Evolutionary conservation across 2,888 invertebrate species (phyloP).

Genomic region (Bembecia ichneumoniformis): DNA sequence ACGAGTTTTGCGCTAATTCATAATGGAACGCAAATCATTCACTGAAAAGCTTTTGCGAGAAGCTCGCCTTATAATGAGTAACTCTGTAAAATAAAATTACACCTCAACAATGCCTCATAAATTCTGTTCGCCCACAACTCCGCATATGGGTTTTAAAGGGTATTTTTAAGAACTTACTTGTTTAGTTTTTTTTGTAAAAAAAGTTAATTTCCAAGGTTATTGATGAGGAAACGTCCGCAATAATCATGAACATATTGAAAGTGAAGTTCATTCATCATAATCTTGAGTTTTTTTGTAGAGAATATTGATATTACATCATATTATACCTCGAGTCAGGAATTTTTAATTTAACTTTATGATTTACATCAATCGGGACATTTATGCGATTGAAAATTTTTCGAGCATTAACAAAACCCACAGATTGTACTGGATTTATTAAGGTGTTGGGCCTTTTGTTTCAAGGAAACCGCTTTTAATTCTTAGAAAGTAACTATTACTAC

Average conservation of each 20-base stretch:
- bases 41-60: constrained; percentile 6
- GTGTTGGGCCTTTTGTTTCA: no score
- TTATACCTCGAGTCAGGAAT: background rate
- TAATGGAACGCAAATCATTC: constrained; percentile 28
- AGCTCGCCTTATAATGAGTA: constrained; percentile 4
- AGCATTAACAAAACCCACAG: no score
- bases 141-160: background rate
- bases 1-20: constrained; percentile 27
- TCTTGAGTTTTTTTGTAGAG: constrained; percentile 19
- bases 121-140: constrained; percentile 1
- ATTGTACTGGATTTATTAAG: no score
- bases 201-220: constrained; percentile 19
- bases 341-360: background rate
- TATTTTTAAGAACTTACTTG: background rate
- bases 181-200: background rate
- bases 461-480: no score
- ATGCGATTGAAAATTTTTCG: no score
- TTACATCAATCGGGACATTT: no score
- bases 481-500: no score
- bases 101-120: constrained; percentile 20
- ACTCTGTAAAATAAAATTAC: background rate
- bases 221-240: constrained; percentile 23
- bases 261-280: constrained; percentile 18
- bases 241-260: constrained; percentile 20
- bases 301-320: background rate